Evolutionary conservation across 1,140 invertebrate genomes (phyloP), one percentile per base, ranked within the genome.

Genomic region (Temnothorax nylanderi): DNA sequence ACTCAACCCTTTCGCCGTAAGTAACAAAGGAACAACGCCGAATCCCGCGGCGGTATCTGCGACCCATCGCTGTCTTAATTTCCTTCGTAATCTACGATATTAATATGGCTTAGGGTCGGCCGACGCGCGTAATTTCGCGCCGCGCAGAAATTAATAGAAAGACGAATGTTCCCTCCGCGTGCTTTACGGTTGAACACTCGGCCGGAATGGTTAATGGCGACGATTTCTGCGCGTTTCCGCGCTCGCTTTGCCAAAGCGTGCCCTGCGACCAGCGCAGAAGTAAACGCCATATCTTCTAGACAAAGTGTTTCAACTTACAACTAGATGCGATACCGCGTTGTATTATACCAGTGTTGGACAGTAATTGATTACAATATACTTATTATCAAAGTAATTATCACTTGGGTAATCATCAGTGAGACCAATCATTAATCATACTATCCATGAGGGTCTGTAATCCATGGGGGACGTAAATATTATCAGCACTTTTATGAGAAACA

Each of bases 81-180:
- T 94, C 90, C 87, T 90, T 91, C 88, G 87, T 94, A 94, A 94
- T 94, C 93, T 93, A 78, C 89, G 91, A 94, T 93, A 94, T 94
- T 94, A 94, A 94, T 94, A 94, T 93, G 90, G 93, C 93, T 94
- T 94, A 94, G 90, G 87, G 87, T 90, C 88, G 92, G 72, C 80
- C 91, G 69, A 60, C 80, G 88, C 82, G 80, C 92, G 81, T 89
- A 91, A 92, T 91, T 91, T 91, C 87, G 74, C 87, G 71, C 69
- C 84, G 87, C 86, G 71, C 44, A 86, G 90, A 87, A 89, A 89
- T 91, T 91, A 81, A 91, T 91, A 89, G 90, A 91, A 91, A 91
- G 90, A 91, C 84, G 87, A 90, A 90, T 88, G 80, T 84, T 85
- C 37, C 82, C 76, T 58, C 56, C 51, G 86, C 51, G 76, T 58